phyloP scores from a whole-genome alignment of 1,140 invertebrate genomes.

The Neotoxoptera formosana region DNA sequence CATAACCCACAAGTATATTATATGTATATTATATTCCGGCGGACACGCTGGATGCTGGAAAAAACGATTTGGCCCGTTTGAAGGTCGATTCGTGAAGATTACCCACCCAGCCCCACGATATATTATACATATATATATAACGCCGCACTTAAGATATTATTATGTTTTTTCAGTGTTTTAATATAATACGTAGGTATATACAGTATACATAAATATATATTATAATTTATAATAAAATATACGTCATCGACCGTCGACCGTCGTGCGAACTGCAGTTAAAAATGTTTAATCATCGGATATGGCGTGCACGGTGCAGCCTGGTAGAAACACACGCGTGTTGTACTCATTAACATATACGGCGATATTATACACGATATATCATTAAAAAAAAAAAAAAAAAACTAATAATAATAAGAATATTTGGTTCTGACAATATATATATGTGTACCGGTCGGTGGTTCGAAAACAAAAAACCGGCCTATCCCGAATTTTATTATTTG shows the following conservation, averaged over 20 bases:
- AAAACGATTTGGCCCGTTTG: not conserved
- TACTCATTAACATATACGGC: not conserved
- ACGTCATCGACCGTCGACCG: not conserved
- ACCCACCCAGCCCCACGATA: not conserved
- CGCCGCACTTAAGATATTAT: not conserved
- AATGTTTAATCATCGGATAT: not conserved
- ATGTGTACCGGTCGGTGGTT: not conserved
- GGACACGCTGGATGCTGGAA: not conserved
- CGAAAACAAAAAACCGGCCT: constrained; percentile 22
- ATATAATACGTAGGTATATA: not conserved
- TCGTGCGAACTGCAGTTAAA: not conserved
- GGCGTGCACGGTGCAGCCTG: not conserved
- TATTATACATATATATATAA: not conserved
- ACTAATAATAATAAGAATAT: not conserved
- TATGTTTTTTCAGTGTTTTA: not conserved
- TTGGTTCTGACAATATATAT: not conserved
- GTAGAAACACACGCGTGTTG: not conserved
- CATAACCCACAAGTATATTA: not conserved
- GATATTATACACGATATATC: constrained; percentile 26
- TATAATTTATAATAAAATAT: not conserved
- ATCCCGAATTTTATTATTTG: not conserved
- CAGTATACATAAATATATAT: not conserved
- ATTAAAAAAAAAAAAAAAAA: not conserved
- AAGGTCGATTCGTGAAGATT: not conserved
- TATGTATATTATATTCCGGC: not conserved